Conservation (phyloP, 1,140 invertebrate species). For the Leptopilina boulardi region DNA sequence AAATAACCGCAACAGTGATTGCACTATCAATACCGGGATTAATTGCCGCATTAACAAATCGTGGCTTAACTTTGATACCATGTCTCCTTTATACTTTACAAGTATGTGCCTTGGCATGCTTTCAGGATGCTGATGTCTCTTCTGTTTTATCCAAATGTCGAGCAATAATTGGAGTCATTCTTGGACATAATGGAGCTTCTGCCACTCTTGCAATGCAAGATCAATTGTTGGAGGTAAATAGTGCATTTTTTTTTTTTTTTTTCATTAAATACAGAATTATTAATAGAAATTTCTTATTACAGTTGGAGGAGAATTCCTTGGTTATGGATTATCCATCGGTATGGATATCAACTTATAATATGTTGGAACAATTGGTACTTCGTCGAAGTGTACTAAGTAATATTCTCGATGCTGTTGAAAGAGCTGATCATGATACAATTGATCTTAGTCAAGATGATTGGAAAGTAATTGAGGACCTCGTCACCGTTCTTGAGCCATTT, state of each 20-base stretch:
- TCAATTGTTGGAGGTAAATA: constrained; percentile 70
- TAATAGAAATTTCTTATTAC: constrained; percentile 35
- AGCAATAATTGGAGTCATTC: constrained; percentile 71
- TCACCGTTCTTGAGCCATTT: constrained; percentile 75
- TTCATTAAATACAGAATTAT: background rate
- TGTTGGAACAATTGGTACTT: constrained; percentile 75
- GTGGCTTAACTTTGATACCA: constrained; percentile 71
- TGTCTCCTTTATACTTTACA: constrained; percentile 76
- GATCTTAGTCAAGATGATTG: constrained; percentile 72
- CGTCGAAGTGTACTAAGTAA: constrained; percentile 67
- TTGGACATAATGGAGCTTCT: constrained; percentile 63
- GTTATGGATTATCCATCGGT: constrained; percentile 72
- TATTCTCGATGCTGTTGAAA: constrained; percentile 67
- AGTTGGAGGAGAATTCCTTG: constrained; percentile 72
- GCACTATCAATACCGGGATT: constrained; percentile 69
- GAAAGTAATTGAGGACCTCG: constrained; percentile 75
- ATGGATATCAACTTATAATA: constrained; percentile 77
- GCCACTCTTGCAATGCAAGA: constrained; percentile 72
- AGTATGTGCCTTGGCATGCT: constrained; percentile 74
- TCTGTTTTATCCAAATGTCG: constrained; percentile 72
- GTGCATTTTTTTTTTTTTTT: constrained; percentile 28
- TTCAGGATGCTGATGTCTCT: constrained; percentile 70
- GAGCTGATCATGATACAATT: constrained; percentile 62
- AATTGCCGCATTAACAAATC: constrained; percentile 63
- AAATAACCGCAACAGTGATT: constrained; percentile 74